phyloP scores from a whole-genome alignment of 1,140 invertebrate species.

The Battus philenor region DNA sequence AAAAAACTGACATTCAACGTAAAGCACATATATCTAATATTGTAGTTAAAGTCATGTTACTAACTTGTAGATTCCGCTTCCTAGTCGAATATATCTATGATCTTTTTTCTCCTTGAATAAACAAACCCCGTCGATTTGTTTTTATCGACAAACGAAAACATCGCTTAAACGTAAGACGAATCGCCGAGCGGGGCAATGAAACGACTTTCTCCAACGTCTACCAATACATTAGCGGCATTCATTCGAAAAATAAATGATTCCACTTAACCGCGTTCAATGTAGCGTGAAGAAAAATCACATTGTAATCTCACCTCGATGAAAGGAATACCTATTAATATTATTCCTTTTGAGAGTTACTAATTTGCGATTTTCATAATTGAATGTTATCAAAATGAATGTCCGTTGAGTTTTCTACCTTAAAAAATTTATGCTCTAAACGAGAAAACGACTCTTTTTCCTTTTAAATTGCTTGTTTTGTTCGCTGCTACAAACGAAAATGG shows the following conservation, averaged over 20 bases:
- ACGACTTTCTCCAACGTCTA: constrained; percentile 20
- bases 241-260: constrained; percentile 29
- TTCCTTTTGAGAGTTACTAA: constrained; percentile 31
- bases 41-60: too few relatives aligned
- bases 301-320: constrained; percentile 25
- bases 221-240: constrained; percentile 30
- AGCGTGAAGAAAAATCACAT: constrained; percentile 28
- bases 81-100: too few relatives aligned
- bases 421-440: constrained; percentile 31
- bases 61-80: too few relatives aligned
- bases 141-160: constrained; percentile 11
- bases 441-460: constrained; percentile 22
- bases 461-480: constrained; percentile 37
- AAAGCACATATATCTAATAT: too few relatives aligned
- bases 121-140: constrained; percentile 10
- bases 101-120: constrained; percentile 4
- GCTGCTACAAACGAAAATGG: constrained; percentile 18
- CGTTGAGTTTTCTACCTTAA: constrained; percentile 30
- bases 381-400: constrained; percentile 45
- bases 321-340: constrained; percentile 32
- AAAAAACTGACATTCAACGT: too few relatives aligned
- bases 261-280: constrained; percentile 29
- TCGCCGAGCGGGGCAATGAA: constrained; percentile 8
- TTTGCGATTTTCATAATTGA: constrained; percentile 51
- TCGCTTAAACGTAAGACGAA: constrained; percentile 9